Percentiles rank a stretch among this genome's conserved stretches.
These are phyloP conservation scores for Centropyge bicolor DNA, from an alignment of 2,797 vertebrate species.

Conservation along the genomic window DNA sequence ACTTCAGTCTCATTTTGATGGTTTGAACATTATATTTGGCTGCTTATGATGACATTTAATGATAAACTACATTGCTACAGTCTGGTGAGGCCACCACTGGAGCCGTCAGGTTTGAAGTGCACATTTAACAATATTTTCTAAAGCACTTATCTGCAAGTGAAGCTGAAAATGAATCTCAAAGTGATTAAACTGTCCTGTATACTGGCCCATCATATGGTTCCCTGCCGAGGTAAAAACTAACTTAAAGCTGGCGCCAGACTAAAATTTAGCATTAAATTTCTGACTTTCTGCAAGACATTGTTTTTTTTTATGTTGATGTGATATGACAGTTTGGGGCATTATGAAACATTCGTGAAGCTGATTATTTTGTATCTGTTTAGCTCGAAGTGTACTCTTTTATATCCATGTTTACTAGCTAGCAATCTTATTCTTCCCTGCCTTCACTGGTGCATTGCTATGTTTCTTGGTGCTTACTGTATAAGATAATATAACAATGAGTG, in stretches of 20 bases:
- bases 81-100: neutral
- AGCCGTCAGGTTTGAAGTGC: neutral
- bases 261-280: neutral
- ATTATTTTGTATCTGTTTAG: too few relatives aligned
- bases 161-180: neutral
- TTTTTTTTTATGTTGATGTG: neutral
- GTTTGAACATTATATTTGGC: neutral
- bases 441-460: neutral
- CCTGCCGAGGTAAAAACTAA: neutral
- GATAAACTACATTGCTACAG: neutral
- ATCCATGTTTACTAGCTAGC: too few relatives aligned
- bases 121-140: neutral
- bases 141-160: neutral
- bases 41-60: neutral
- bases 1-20: neutral
- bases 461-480: neutral
- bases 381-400: too few relatives aligned
- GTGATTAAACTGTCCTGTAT: neutral
- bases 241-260: neutral
- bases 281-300: neutral
- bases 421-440: too few relatives aligned
- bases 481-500: neutral
- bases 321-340: neutral
- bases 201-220: neutral
- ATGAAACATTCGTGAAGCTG: too few relatives aligned